phyloP scores from a whole-genome alignment of 2,888 invertebrate genomes.

The Eupelmus urozonus region DNA sequence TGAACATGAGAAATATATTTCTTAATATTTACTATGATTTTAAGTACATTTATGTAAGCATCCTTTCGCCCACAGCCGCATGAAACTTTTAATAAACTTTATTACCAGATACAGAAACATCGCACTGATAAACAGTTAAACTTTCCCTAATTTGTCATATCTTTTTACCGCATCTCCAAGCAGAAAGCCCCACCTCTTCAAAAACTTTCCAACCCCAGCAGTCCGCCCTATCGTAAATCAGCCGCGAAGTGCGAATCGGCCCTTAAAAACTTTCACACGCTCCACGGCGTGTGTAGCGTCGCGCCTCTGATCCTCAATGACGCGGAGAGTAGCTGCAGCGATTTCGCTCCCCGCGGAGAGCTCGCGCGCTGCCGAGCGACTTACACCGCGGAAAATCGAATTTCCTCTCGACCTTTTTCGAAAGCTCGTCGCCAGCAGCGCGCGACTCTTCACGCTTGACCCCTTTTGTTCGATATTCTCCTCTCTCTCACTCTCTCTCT shows the following conservation, averaged over 20 bases:
- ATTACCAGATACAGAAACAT: too few species aligned
- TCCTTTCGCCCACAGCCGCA: too few species aligned
- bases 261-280: conserved; percentile 28
- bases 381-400: conserved; percentile 52
- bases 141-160: too few species aligned
- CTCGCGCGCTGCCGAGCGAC: background rate
- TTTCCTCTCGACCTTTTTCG: conserved; percentile 52
- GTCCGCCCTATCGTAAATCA: too few species aligned
- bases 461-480: conserved; percentile 11
- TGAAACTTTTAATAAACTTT: too few species aligned
- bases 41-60: too few species aligned
- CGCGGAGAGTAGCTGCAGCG: conserved; percentile 38
- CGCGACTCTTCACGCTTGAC: conserved; percentile 44
- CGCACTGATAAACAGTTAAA: too few species aligned
- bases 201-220: background rate
- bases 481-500: background rate
- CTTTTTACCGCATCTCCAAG: too few species aligned
- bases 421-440: conserved; percentile 22
- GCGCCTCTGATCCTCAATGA: conserved; percentile 11
- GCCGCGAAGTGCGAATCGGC: background rate
- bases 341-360: conserved; percentile 21
- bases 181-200: too few species aligned
- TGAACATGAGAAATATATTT: too few species aligned
- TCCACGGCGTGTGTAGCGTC: background rate
- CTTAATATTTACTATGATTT: too few species aligned